A percentile compares a stretch with the other conserved stretches of the same genome.
Evolutionary conservation across 2,113 vertebrate genomes (phyloP).

Genomic region (Cryptoleucopteryx plumbea): DNA sequence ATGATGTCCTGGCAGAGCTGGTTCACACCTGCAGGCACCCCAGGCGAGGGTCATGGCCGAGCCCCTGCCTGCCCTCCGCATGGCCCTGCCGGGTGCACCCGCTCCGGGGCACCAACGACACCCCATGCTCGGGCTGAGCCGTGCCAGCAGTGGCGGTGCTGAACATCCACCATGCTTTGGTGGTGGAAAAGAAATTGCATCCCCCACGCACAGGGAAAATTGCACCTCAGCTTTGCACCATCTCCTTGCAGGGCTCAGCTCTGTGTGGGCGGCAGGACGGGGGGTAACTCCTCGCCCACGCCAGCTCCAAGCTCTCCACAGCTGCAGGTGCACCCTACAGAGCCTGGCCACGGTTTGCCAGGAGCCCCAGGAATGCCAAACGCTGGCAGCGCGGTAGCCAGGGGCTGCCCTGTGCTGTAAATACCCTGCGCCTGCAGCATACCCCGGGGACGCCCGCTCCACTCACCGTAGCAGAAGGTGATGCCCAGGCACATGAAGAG

Average conservation of each 20-base stretch:
- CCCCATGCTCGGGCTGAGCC: not conserved
- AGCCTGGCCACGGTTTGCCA: not conserved
- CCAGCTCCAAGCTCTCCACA: not conserved
- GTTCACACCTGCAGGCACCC: constrained; percentile 64
- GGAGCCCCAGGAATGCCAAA: not conserved
- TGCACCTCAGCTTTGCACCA: not conserved
- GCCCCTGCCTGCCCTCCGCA: too few relatives aligned
- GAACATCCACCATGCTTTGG: not conserved
- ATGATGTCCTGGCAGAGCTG: constrained; percentile 90
- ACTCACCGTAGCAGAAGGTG: constrained; percentile 89
- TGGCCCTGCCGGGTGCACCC: fast-evolving
- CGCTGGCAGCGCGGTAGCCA: not conserved
- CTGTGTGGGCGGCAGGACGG: not conserved
- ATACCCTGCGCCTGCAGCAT: too few relatives aligned
- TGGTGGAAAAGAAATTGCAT: not conserved
- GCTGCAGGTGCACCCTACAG: not conserved
- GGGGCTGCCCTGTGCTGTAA: not conserved
- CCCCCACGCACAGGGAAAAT: not conserved
- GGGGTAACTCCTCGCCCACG: not conserved
- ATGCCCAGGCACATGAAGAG: constrained; percentile 92
- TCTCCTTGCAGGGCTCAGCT: not conserved
- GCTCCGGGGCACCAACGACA: fast-evolving
- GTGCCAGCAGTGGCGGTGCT: not conserved
- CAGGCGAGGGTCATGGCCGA: not conserved
- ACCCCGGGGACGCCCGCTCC: fast-evolving